These are phyloP conservation scores for Cariama cristata DNA, from an alignment of 2,113 vertebrate species.

Conservation along the genomic window DNA sequence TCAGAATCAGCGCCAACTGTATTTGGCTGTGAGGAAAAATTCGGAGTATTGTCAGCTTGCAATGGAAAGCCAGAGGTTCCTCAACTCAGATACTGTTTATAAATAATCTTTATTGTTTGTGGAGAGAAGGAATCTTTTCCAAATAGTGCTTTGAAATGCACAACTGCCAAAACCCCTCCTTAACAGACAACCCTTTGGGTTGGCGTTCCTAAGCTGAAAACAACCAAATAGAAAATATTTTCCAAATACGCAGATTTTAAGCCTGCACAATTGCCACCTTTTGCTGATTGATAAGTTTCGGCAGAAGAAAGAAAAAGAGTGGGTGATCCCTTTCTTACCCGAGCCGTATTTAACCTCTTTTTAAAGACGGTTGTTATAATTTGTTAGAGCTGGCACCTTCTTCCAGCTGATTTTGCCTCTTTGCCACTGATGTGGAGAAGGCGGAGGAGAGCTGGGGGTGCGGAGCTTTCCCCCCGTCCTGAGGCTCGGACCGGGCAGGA, in stretches of 20 bases:
- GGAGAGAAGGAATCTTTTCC: not conserved
- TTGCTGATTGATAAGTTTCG: not conserved
- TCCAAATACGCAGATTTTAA: not conserved
- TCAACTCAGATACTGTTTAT: not conserved
- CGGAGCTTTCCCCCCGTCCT: not conserved
- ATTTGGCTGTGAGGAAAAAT: not conserved
- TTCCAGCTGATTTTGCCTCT: not conserved
- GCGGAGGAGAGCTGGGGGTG: not conserved
- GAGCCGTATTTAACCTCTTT: not conserved
- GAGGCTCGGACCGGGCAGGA: not conserved
- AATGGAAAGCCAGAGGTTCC: not conserved
- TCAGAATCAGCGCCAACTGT: not conserved
- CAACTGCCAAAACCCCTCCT: not conserved
- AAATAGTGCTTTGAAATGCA: not conserved
- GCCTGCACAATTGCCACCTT: not conserved
- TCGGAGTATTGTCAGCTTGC: not conserved
- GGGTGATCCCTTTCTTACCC: not conserved
- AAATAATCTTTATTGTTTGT: conserved; percentile 26
- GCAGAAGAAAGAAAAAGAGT: not conserved
- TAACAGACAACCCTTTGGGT: not conserved
- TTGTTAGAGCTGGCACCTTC: not conserved
- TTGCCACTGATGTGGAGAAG: not conserved
- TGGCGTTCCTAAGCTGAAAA: not conserved
- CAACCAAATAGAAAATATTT: not conserved
- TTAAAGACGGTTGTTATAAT: accelerated